phyloP scores from a whole-genome alignment of 2,888 invertebrate species.

The Mermis nigrescens region DNA sequence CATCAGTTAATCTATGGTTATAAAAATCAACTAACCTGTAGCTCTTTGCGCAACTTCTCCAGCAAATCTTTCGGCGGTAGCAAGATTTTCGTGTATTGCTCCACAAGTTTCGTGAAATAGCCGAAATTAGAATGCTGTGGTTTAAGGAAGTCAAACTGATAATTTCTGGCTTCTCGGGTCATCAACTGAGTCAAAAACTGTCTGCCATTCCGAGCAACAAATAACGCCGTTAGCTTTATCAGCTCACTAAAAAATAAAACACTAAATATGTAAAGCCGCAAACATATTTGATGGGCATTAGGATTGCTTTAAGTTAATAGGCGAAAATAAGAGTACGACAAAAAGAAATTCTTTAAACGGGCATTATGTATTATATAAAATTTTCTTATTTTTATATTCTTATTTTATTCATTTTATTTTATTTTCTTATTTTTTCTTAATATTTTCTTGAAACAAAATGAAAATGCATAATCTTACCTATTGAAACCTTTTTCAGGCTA shows the following conservation, averaged over 20 bases:
- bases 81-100: constrained; percentile 81
- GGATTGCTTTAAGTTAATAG: too few relatives aligned
- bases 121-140: constrained; percentile 95
- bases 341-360: neutral
- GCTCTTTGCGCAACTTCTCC: constrained; percentile 20
- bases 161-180: constrained; percentile 92
- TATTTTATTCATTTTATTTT: too few relatives aligned
- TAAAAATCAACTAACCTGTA: too few relatives aligned
- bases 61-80: constrained; percentile 16
- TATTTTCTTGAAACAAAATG: too few relatives aligned
- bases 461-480: too few relatives aligned
- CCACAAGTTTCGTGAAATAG: constrained; percentile 88
- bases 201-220: constrained; percentile 91
- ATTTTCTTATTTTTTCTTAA: too few relatives aligned
- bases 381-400: too few relatives aligned
- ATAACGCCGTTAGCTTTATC: constrained; percentile 90
- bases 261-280: too few relatives aligned
- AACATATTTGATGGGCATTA: neutral
- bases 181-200: constrained; percentile 92
- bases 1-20: too few relatives aligned
- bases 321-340: neutral
- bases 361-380: too few relatives aligned
- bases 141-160: constrained; percentile 91
- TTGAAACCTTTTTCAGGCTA: too few relatives aligned
- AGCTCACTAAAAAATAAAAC: constrained; percentile 50